Evolutionary conservation across 2,888 invertebrate genomes (phyloP).

Genomic region (Temnothorax rugatulus): DNA sequence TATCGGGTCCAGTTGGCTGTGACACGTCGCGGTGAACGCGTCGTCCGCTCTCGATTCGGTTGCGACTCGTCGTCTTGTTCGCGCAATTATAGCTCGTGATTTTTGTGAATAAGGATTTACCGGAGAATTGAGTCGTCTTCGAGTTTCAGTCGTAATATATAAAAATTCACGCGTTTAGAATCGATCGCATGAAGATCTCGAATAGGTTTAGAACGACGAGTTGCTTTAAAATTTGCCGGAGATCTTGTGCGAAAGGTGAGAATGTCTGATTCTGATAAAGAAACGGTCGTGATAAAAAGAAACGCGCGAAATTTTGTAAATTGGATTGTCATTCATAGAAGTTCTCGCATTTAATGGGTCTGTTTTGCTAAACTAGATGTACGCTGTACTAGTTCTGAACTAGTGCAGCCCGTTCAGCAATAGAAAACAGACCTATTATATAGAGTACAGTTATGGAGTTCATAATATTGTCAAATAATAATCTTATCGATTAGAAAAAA

Average conservation of each 20-base stretch:
- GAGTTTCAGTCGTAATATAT: neutral
- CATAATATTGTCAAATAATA: neutral
- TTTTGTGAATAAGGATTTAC: neutral
- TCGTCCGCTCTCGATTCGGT: conserved; percentile 50
- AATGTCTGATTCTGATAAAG: neutral
- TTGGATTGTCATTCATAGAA: neutral
- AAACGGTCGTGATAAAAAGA: neutral
- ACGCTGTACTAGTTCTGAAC: no score
- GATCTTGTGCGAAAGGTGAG: neutral
- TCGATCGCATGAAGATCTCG: neutral
- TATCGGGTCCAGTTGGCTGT: conserved; percentile 68
- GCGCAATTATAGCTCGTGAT: neutral
- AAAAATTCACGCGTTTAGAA: neutral
- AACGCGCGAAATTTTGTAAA: neutral
- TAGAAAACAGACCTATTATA: no score
- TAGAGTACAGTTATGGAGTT: no score
- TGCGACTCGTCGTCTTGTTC: conserved; percentile 2
- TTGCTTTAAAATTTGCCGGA: neutral
- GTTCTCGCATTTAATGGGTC: no score
- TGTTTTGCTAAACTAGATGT: no score
- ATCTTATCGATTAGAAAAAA: conserved; percentile 29
- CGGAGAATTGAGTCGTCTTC: neutral
- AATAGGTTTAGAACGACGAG: neutral
- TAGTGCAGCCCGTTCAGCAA: no score
- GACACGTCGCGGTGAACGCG: conserved; percentile 63